phyloP scores from a whole-genome alignment of 2,113 vertebrate genomes.

The Etia nguti region DNA sequence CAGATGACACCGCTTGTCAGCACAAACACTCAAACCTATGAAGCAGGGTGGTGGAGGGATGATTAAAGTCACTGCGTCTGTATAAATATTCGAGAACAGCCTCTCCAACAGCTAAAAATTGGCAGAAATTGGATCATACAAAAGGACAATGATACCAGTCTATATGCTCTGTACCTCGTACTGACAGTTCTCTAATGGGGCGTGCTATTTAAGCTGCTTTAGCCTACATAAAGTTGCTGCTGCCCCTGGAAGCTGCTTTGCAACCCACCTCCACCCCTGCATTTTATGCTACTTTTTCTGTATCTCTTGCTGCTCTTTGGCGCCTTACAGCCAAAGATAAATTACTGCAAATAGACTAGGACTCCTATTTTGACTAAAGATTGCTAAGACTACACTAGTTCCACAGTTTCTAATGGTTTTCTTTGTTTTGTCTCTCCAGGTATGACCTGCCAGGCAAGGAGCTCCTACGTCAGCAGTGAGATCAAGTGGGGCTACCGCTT shows the following conservation, averaged over 20 bases:
- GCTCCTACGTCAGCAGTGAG: slow-evolving; percentile 92
- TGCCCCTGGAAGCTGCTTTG: neutral
- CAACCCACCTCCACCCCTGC: neutral
- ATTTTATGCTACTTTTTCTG: neutral
- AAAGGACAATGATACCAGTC: neutral
- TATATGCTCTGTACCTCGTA: neutral
- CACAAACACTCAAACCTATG: neutral
- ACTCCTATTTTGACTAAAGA: neutral
- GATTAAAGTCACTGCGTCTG: neutral
- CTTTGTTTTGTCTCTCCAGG: slow-evolving; percentile 65
- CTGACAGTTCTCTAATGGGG: neutral
- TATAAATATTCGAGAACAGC: neutral
- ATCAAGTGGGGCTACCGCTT: slow-evolving; percentile 98
- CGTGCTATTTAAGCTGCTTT: neutral
- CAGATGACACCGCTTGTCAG: neutral
- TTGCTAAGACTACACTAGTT: neutral
- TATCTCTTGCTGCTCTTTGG: neutral
- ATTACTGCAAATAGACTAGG: neutral
- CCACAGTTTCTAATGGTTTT: neutral
- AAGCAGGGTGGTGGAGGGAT: neutral
- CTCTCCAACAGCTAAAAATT: neutral
- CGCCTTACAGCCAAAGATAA: neutral
- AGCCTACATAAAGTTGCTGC: neutral
- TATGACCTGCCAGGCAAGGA: slow-evolving; percentile 97
- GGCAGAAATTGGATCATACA: neutral